Conservation (phyloP, 2,113 vertebrate genomes). For the Heterochromis multidens region DNA sequence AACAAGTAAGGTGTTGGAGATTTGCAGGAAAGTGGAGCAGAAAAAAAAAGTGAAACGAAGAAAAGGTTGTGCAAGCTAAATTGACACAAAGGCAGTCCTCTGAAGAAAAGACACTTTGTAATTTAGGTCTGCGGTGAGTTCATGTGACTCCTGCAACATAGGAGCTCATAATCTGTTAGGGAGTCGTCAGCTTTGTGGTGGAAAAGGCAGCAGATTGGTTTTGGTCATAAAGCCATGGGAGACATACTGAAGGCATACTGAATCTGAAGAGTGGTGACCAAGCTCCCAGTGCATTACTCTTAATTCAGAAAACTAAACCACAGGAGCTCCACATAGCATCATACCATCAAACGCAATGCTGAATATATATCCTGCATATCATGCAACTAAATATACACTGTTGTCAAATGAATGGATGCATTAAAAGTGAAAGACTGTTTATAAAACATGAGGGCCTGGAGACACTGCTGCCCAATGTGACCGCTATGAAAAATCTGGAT, state of each 20-base stretch:
- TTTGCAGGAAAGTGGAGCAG: not conserved
- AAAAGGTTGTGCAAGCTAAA: conserved; percentile 11
- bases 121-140: conserved; percentile 72
- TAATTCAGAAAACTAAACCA: conserved; percentile 46
- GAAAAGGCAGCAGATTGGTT: conserved; percentile 38
- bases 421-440: conserved; percentile 36
- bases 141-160: conserved; percentile 63
- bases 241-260: conserved; percentile 26
- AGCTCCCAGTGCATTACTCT: conserved; percentile 22
- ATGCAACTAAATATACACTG: conserved; percentile 26
- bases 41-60: not conserved
- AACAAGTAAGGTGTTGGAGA: not conserved
- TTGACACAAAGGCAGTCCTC: conserved; percentile 49
- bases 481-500: conserved; percentile 43
- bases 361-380: not conserved
- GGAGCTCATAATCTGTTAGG: conserved; percentile 70
- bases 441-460: not conserved
- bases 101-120: conserved; percentile 68
- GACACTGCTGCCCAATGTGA: not conserved
- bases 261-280: conserved; percentile 46
- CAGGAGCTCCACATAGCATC: conserved; percentile 6
- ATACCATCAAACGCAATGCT: conserved; percentile 22
- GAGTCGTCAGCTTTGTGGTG: conserved; percentile 70
- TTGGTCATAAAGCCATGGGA: conserved; percentile 47
- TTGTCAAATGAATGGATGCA: conserved; percentile 29